Evolutionary conservation across 2,888 invertebrate genomes (phyloP), one percentile per base, ranked within the genome.

Genomic region (Ceriagrion tenellum): DNA sequence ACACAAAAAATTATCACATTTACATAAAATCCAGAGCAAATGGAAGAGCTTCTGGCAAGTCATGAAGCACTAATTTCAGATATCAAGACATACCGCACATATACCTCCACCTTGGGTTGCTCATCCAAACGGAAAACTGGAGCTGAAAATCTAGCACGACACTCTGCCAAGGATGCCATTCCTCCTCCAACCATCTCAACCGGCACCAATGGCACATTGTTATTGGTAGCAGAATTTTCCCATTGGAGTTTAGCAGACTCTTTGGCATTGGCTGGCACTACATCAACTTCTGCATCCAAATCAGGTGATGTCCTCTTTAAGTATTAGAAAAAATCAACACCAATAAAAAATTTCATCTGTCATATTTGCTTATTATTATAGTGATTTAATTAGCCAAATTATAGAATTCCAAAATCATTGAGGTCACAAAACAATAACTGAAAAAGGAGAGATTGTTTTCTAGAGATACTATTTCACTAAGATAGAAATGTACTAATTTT

Each of bases 161-260:
- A 93, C 69, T 93, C 93, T 23, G 93, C 93, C 47, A 93, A 16
- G 20, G 93, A 93, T 69, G 93, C 93, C 69, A 93, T 93, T 0
- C 93, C 93, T 40, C 93, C 93, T 69, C 69, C 93, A 40, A 93
- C 93, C 93, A 93, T 93, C 47, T 93, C 93, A 47, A 93, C 69
- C 35, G 93, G 93, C 63, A 93, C 63, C 16, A 93, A 69, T 13
- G 69, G 69, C 47, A 69, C 47, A 69, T 40, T 93, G 23, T 93
- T 69, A 13, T 69, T 23, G 20, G 47, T 55, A 69, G 69, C 35
- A 47, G n/a, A n/a, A 12, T 23, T 47, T 47, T 93, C 93, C 93
- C 93, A 93, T 6, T 74, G 93, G 26, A 16, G 59, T 47, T 23
- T 69, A 18, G 93, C 63, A 69, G 69, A 40, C 47, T 93, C 93